Base-by-base conservation (phyloP, 2,113 vertebrate species). In the Orthonyx spaldingii region DNA sequence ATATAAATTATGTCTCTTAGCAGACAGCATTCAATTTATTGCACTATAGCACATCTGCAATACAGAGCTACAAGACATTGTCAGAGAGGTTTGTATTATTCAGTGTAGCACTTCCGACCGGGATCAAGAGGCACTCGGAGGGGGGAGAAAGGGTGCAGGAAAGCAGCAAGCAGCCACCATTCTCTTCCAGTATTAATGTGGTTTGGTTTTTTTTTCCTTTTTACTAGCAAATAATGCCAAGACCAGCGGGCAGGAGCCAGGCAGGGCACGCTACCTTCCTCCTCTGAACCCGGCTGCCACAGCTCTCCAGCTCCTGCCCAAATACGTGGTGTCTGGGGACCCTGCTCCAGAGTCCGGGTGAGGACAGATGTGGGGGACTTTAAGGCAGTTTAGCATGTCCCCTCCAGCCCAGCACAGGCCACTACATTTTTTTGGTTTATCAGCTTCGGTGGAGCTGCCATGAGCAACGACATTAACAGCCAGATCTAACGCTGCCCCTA, bases 1-100 rank as follows among this genome's bases (percentile, higher is more conserved):
- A 97, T 98, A 98, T 98, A 98, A 98, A 98, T 98, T 97, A 98
- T 93, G 96, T 97, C 97, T 98, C 90, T 98, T 93, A 97, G 97
- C 98, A 98, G 98, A 98, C 98, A 97, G 98, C 98, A 86, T 96
- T 98, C 89, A 79, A 96, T 96, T 97, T 98, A 98, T 98, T 98
- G 98, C 98, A 98, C 98, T 98, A 97, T 44, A 98, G 97, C 98
- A 98, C 98, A 97, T 97, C 97, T 96, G 98, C 97, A 44, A 96
- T 94, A 97, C 96, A 83, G 96, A 97, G 97, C 98, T 97, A 97
- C 96, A 96, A 94, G 97, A 97, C 97, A 82, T 66, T 3, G 21
- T 63, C 52, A 93, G 93, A 97, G 96, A 98, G 96, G 60, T 97
- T 97, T 96, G 96, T 97, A 85, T 97, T 97, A 94, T 92, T 97